These are phyloP conservation scores for Caenorhabditis latens DNA, from an alignment of 1,140 invertebrate genomes.

Conservation along the genomic window DNA sequence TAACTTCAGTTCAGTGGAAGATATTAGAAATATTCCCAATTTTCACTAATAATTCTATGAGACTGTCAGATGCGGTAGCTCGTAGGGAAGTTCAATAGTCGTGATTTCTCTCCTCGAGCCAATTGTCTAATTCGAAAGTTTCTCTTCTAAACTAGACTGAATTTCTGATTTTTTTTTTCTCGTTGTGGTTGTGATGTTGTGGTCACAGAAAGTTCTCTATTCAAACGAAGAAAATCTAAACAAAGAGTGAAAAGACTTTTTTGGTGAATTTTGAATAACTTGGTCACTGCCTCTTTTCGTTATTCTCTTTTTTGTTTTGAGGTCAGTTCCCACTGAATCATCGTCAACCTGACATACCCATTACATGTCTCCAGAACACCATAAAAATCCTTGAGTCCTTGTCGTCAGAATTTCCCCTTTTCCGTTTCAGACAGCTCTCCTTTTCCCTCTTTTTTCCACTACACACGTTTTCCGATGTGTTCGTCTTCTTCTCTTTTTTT, in stretches of 20 bases:
- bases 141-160: not conserved
- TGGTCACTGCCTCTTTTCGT: constrained; percentile 49
- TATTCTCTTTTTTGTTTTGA: constrained; percentile 41
- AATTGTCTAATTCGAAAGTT: not conserved
- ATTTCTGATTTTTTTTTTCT: not conserved
- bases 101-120: too few relatives aligned
- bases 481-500: constrained; percentile 17
- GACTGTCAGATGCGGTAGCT: too few relatives aligned
- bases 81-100: too few relatives aligned
- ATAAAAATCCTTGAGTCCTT: constrained; percentile 21
- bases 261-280: constrained; percentile 37
- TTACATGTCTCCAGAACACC: constrained; percentile 38
- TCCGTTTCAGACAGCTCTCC: constrained; percentile 8
- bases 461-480: constrained; percentile 19
- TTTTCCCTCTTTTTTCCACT: not conserved
- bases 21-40: too few relatives aligned
- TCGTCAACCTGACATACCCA: constrained; percentile 51
- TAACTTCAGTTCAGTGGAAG: too few relatives aligned
- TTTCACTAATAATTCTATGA: too few relatives aligned
- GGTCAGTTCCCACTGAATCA: constrained; percentile 31
- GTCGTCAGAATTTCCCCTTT: constrained; percentile 34
- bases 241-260: constrained; percentile 13
- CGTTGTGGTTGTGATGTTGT: not conserved
- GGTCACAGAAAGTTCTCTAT: not conserved
- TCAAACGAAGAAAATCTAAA: not conserved